Percentiles rank a stretch among this genome's conserved stretches.
Conservation (phyloP, 2,888 invertebrate genomes). For the Eristalis pertinax region DNA sequence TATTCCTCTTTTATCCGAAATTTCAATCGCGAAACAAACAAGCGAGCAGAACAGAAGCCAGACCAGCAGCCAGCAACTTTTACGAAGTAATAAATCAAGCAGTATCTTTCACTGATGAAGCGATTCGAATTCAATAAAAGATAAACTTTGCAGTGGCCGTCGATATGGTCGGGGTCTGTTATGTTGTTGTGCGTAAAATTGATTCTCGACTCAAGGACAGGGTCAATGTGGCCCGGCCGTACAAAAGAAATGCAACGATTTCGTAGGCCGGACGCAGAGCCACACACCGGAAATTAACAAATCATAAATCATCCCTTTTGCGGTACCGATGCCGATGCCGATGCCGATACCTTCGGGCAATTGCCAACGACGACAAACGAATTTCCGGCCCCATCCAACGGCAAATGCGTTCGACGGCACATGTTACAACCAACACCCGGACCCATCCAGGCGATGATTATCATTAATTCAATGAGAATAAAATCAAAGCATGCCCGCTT, state of each 20-base stretch:
- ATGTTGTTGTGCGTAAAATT: not conserved
- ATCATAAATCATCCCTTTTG: slow-evolving; percentile 62
- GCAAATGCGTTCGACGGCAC: not conserved
- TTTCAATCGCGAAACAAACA: not conserved
- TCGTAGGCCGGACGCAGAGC: not conserved
- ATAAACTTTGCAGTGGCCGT: slow-evolving; percentile 45
- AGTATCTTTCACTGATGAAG: slow-evolving; percentile 41
- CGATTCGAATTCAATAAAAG: slow-evolving; percentile 50
- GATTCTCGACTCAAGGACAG: not conserved
- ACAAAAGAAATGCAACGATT: slow-evolving; percentile 3
- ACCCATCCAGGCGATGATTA: slow-evolving; percentile 31
- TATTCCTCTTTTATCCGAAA: not conserved
- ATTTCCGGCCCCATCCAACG: slow-evolving; percentile 1
- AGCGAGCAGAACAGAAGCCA: not conserved
- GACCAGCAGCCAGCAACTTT: slow-evolving; percentile 21
- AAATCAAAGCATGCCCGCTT: slow-evolving; percentile 47
- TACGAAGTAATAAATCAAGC: slow-evolving; percentile 53
- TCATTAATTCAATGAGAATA: slow-evolving; percentile 46
- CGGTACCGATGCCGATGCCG: slow-evolving; percentile 8
- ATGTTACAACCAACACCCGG: slow-evolving; percentile 38
- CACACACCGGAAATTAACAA: slow-evolving; percentile 57
- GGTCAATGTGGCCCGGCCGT: not conserved
- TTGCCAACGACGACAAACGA: slow-evolving; percentile 12
- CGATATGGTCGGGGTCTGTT: not conserved
- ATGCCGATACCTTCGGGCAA: slow-evolving; percentile 30